Base-by-base conservation (phyloP, 2,113 vertebrate genomes). In the Megaceryle maxima region DNA sequence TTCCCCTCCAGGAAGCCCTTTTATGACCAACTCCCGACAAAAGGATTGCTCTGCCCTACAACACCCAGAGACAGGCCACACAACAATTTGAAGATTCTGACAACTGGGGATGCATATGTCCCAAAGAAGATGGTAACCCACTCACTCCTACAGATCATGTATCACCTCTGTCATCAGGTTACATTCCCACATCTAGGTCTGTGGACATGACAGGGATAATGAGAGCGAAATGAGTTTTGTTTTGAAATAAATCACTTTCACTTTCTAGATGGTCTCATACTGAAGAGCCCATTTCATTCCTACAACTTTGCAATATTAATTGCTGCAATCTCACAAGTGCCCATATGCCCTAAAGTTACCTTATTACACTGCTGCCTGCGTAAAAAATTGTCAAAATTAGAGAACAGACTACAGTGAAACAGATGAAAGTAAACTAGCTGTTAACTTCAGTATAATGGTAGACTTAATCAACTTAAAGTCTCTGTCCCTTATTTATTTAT, bases 401-500 rank as follows among this genome's bases (percentile, higher is more conserved):
- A 87, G 35, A 67, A 11, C 84, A 80, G 24, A 44, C 80, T 48
- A 25, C 55, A 73, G 3, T 20, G n/a, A 46, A 87, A 90, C 10
- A 81, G 88, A 86, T 60, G 41, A 41, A 37, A 80, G 39, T 50
- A 91, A 92, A 87, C 57, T 39, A 87, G 35, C 66, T 84, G 82
- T 46, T 79, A 69, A 88, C 56, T 73, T 79, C 53, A 51, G 17
- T 66, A 91, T 92, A 92, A 93, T 53, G 62, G 81, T 50, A 92
- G 85, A 93, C 37, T 74, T 87, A 83, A 90, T 87, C 57, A 87
- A 29, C 48, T 68, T 66, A 67, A 77, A 93, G 73, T 43, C 85
- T 74, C 66, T 93, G 64, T 26, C 28, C 17, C 77, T 78, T 86
- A 50, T 93, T 96, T 75, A 90, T 91, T 95, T 96, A 91, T 96